Evolutionary conservation across 1,140 invertebrate genomes (phyloP), one percentile per base, ranked within the genome.

Genomic region (Calliopsis andreniformis): DNA sequence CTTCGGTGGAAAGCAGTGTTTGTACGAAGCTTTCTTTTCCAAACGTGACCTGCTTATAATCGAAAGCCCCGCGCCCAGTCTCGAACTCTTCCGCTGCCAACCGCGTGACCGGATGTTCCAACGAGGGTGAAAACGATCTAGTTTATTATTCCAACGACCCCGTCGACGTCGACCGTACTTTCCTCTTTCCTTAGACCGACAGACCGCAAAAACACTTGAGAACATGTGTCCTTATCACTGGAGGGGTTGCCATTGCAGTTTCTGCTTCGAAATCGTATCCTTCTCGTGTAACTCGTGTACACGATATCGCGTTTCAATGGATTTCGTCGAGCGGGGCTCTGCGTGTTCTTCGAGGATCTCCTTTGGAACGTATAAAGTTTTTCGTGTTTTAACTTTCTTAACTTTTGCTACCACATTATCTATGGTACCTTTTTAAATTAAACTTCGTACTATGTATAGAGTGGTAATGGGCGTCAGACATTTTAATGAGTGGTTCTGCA

Each of bases 31-130:
- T 84, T 84, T 70, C 83, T 84, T 84, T 81, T 61, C 42, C 69
- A 84, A 84, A 84, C 83, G 83, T 84, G 83, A 84, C 82, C 64
- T 39, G 78, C 69, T 84, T 84, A 78, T 78, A 71, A 84, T 84
- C 83, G 72, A 62, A 75, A 78, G 53, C 49, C 30, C 18, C 62
- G 68, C 43, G 61, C 35, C 56, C 28, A 30, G n/a, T n/a, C 64
- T 81, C 53, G 42, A 66, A 81, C 69, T 42, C 51, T 25, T 61
- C 23, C 20, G 42, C 49, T 62, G 62, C n/a, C 39, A 71, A 47
- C 20, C 45, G 28, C 72, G 61, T 55, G 70, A 66, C 32, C 64
- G 73, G 79, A 43, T 77, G 68, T 66, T 55, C 56, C 49, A 35
- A 56, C 64, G 63, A 78, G 63, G 51, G 53, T 70, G 42, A 58